Conservation (phyloP, 2,888 invertebrate genomes). For the Callinectes sapidus region DNA sequence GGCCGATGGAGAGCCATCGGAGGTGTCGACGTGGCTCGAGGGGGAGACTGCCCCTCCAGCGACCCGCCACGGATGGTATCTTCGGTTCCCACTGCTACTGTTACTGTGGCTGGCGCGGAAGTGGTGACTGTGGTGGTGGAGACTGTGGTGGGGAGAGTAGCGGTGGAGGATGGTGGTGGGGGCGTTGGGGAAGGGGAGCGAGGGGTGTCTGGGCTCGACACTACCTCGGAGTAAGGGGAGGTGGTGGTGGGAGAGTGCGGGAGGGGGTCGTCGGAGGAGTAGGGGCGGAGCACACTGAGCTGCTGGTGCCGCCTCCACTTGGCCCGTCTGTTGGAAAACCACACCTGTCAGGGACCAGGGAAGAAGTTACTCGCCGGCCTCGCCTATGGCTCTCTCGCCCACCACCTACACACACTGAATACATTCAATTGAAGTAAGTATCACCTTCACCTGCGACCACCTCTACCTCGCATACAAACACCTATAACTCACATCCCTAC, state of each 20-base stretch:
- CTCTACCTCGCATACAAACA: not conserved
- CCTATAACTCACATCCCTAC: not conserved
- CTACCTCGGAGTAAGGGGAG: slow-evolving; percentile 66
- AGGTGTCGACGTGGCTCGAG: slow-evolving; percentile 54
- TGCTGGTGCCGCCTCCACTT: slow-evolving; percentile 98
- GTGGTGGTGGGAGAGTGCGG: slow-evolving; percentile 65
- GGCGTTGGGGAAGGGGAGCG: slow-evolving; percentile 55
- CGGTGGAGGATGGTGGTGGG: slow-evolving; percentile 74
- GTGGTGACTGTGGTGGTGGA: slow-evolving; percentile 73
- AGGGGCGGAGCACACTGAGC: slow-evolving; percentile 85
- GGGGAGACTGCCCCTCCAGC: slow-evolving; percentile 44
- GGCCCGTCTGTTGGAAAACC: slow-evolving; percentile 99
- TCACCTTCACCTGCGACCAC: not conserved
- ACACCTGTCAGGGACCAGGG: slow-evolving; percentile 84
- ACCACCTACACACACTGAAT: not conserved
- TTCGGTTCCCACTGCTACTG: slow-evolving; percentile 43
- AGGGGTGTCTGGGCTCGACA: slow-evolving; percentile 64
- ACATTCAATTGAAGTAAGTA: not conserved
- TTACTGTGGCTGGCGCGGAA: slow-evolving; percentile 31
- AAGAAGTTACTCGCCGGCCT: slow-evolving; percentile 50
- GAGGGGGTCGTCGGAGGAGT: slow-evolving; percentile 67
- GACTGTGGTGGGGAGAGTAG: slow-evolving; percentile 76
- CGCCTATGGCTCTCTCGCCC: not conserved
- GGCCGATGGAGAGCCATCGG: slow-evolving; percentile 76
- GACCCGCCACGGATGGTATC: slow-evolving; percentile 56